Evolutionary conservation across 2,113 vertebrate species (phyloP).

Genomic region (Callocephalon fimbriatum): DNA sequence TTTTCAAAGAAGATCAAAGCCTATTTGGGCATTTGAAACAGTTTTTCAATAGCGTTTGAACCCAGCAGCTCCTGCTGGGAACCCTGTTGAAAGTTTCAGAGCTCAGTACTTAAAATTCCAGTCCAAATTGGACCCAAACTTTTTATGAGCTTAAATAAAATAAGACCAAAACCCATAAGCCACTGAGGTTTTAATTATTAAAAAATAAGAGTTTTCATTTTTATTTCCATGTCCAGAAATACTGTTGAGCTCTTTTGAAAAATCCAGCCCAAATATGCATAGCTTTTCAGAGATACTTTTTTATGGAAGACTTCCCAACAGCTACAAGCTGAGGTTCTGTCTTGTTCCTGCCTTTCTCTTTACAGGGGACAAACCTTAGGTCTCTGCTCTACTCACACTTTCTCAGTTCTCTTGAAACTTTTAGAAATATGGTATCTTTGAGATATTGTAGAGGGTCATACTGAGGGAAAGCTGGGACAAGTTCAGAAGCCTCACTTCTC

Average conservation of each 20-base stretch:
- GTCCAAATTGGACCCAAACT: background rate
- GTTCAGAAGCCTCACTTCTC: background rate
- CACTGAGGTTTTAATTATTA: background rate
- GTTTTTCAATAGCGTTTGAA: background rate
- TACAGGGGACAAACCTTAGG: background rate
- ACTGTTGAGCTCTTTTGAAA: background rate
- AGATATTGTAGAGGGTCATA: background rate
- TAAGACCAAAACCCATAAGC: background rate
- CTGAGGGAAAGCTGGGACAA: background rate
- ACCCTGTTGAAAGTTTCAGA: background rate
- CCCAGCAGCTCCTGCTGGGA: background rate
- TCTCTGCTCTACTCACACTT: background rate
- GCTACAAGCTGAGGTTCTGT: background rate
- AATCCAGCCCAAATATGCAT: background rate
- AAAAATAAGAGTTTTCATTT: background rate
- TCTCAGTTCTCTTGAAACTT: background rate
- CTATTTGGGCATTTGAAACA: background rate
- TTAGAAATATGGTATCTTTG: background rate
- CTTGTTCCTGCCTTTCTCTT: background rate
- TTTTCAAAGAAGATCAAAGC: background rate
- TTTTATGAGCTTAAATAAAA: background rate
- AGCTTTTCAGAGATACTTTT: background rate
- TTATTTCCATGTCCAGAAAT: background rate
- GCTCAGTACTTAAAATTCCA: background rate
- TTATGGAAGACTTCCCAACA: background rate